Conservation (phyloP, 1,140 invertebrate species). For the Zaprionus capensis region DNA sequence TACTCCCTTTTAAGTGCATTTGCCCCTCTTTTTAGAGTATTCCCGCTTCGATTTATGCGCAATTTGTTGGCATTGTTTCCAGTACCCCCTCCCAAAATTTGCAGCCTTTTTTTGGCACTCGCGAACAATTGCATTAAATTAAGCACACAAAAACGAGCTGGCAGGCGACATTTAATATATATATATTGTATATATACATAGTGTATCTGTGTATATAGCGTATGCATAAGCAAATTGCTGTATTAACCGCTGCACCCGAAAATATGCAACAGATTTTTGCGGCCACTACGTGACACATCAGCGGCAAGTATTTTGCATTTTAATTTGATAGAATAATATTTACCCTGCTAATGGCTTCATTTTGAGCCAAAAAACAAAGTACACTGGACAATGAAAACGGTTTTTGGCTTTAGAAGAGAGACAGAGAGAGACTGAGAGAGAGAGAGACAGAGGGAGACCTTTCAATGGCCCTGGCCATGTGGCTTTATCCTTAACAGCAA, state of each 20-base stretch:
- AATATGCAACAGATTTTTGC: constrained; percentile 56
- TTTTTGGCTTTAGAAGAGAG: background rate
- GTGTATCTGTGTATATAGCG: background rate
- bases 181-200: background rate
- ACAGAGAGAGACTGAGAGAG: background rate
- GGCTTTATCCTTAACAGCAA: constrained; percentile 60
- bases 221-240: constrained; percentile 72
- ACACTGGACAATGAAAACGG: background rate
- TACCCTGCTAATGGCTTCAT: constrained; percentile 76
- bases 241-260: constrained; percentile 60
- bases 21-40: background rate
- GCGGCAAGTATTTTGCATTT: constrained; percentile 68
- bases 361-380: constrained; percentile 35
- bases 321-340: constrained; percentile 83
- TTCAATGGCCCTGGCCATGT: constrained; percentile 21
- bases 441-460: background rate
- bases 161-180: constrained; percentile 65
- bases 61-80: constrained; percentile 31
- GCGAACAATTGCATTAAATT: constrained; percentile 66
- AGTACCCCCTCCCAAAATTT: background rate
- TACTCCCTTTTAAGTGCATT: no score
- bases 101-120: constrained; percentile 30
- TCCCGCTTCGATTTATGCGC: constrained; percentile 13
- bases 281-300: constrained; percentile 55
- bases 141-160: constrained; percentile 52